These are phyloP conservation scores for Passer montanus DNA, from an alignment of 2,113 vertebrate species.

Conservation along the genomic window DNA sequence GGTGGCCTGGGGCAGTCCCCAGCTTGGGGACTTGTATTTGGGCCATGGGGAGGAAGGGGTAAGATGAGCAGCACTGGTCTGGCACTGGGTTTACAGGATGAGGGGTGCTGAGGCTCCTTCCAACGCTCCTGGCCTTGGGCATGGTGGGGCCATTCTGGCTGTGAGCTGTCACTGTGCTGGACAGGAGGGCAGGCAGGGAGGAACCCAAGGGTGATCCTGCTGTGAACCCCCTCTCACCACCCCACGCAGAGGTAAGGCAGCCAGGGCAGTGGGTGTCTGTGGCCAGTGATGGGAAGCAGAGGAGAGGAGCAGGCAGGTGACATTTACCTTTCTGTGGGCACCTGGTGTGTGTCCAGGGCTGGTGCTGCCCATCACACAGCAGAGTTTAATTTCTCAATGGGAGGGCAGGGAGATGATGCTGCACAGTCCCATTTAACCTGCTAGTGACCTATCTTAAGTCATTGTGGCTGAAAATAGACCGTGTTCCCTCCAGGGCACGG, in stretches of 20 bases:
- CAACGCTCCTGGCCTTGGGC: not conserved
- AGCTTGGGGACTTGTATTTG: not conserved
- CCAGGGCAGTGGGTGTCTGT: not conserved
- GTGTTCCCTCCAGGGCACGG: constrained; percentile 57
- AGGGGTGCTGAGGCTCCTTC: not conserved
- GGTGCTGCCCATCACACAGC: constrained; percentile 1
- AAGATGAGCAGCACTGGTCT: not conserved
- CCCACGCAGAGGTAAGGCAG: not conserved
- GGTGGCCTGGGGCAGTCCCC: not conserved
- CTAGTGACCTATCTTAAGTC: constrained; percentile 69
- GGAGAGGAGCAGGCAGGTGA: not conserved
- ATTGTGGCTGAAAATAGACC: constrained; percentile 65
- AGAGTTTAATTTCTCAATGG: constrained; percentile 54
- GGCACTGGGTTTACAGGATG: not conserved
- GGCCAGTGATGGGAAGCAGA: rapidly evolving
- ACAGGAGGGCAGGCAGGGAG: not conserved
- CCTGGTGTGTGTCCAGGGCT: not conserved
- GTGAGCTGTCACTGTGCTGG: not conserved
- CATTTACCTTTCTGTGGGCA: not conserved
- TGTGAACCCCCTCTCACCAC: not conserved
- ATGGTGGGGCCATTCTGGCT: rapidly evolving
- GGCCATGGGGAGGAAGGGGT: not conserved
- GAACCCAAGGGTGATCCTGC: rapidly evolving
- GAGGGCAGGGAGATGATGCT: constrained; percentile 41
- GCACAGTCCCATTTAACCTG: constrained; percentile 64